Evolutionary conservation across 2,113 vertebrate species (phyloP), one percentile per base, ranked within the genome.

Genomic region (Pluvialis apricaria): DNA sequence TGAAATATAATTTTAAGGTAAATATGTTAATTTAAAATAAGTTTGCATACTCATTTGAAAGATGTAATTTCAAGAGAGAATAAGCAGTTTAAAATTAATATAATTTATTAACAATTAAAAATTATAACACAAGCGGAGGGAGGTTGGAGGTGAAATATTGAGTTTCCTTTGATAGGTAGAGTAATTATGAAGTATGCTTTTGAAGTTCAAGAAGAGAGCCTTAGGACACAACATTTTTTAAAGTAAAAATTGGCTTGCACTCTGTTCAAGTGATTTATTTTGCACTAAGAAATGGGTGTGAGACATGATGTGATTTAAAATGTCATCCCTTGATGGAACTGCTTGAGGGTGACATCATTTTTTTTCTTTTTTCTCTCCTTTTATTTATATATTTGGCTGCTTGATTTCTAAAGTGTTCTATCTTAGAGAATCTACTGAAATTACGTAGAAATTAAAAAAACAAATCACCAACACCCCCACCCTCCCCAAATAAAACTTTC

Each of bases 261-360:
- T 99, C 98, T 98, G 98, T 98, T 99, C 98, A 96, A 98, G 93
- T 99, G 99, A 99, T 99, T 99, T 99, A 99, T 99, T 98, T 98
- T 98, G 98, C 96, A 97, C 94, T 92, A 98, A 98, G 98, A 98
- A 98, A 98, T 98, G 98, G 98, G 98, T 98, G 98, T 98, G 99
- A 99, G 98, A 98, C 99, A 99, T 98, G 97, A 99, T 99, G 98
- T 99, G 98, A 99, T 99, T 99, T 99, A 99, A 99, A 98, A 98
- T 97, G 99, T 99, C 97, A 99, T 99, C 98, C 98, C 98, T 98
- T 98, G 97, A 98, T 98, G 97, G 96, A 98, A 98, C 95, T 96
- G 98, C 98, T 98, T 92, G 96, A 98, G 98, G 98, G 97, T 95
- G 97, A 98, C 98, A 97, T 96, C 2, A 87, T 92, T 97, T 97